Base-by-base conservation (phyloP, 2,888 invertebrate genomes). In the Ichneumoninae sp. region DNA sequence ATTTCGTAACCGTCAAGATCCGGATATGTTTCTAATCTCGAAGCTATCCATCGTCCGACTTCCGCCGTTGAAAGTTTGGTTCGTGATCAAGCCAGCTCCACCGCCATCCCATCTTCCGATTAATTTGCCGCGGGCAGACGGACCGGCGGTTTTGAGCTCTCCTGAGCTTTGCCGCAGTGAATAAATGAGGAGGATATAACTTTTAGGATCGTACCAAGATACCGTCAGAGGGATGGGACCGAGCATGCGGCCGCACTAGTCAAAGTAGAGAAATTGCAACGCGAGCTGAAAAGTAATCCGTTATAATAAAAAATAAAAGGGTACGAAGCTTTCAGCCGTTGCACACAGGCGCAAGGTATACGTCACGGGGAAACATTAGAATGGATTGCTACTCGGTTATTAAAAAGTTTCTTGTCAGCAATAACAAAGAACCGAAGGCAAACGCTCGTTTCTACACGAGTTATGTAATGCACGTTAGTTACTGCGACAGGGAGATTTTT, bases 371-470 rank as follows among this genome's bases (percentile, higher is more conserved):
- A 78, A 69, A 70, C 68, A 84, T 84, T 84, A 69, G 81, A 78
- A 84, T 57, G 77, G 72, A 84, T 84, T 77, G 30, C 74, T 77
- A 50, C 36, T 54, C 80, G 70, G 81, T 81, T 84, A 84, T 81
- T 81, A 84, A 81, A 84, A 84, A 84, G 65, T 84, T 81, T 81
- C 70, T 81, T 40, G 77, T 84, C 84, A 65, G 78, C 69, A 57
- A 70, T 70, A 84, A 84, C 65, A 78, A 84, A 84, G 62, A 68
- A 62, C 68, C 62, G 1, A 33, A 62, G 62, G 30, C 16, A 33
- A 33, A 62, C 62, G 62, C 5, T 62, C 62, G 16, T 62, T 33
- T 62, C 62, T 33, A 30, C 30, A 6, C 33, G 30, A 62, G n/a
- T 62, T 30, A 10, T 8, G 16, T 33, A 62, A 62, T 33, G 30